Evolutionary conservation across 2,113 vertebrate species (phyloP).

Genomic region (Suricata suricatta): DNA sequence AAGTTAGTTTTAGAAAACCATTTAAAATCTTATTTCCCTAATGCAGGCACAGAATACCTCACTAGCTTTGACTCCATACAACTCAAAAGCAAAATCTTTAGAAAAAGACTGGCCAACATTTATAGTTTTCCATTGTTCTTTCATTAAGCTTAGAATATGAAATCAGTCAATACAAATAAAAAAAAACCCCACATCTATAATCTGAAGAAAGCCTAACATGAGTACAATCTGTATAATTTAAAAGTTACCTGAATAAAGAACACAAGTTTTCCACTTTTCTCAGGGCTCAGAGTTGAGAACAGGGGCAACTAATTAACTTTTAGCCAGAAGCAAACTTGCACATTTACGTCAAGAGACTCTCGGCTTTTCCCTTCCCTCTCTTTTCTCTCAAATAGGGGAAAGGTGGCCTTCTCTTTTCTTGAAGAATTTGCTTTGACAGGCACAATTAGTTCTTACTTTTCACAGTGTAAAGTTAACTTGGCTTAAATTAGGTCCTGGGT

Average conservation of each 20-base stretch:
- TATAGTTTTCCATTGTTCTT: constrained; percentile 26
- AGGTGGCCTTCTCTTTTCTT: constrained; percentile 37
- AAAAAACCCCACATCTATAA: background rate
- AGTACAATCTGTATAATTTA: constrained; percentile 5
- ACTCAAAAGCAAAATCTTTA: constrained; percentile 16
- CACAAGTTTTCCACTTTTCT: constrained; percentile 7
- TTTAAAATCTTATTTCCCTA: background rate
- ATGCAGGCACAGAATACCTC: background rate
- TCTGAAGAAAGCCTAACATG: background rate
- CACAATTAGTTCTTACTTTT: constrained; percentile 50
- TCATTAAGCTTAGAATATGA: constrained; percentile 8
- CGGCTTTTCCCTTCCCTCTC: background rate
- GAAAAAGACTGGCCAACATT: background rate
- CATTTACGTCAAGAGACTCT: constrained; percentile 36
- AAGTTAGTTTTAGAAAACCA: constrained; percentile 42
- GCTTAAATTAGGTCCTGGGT: constrained; percentile 59
- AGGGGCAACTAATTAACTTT: constrained; percentile 65
- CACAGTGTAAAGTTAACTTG: constrained; percentile 33
- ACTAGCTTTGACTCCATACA: background rate
- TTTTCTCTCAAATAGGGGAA: constrained; percentile 55
- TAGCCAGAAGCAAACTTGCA: constrained; percentile 57
- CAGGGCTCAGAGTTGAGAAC: constrained; percentile 36
- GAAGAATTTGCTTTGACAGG: constrained; percentile 62
- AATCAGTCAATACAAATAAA: background rate
- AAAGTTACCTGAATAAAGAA: constrained; percentile 67